Evolutionary conservation across 2,113 vertebrate species (phyloP).

Genomic region (Stictonetta naevosa): DNA sequence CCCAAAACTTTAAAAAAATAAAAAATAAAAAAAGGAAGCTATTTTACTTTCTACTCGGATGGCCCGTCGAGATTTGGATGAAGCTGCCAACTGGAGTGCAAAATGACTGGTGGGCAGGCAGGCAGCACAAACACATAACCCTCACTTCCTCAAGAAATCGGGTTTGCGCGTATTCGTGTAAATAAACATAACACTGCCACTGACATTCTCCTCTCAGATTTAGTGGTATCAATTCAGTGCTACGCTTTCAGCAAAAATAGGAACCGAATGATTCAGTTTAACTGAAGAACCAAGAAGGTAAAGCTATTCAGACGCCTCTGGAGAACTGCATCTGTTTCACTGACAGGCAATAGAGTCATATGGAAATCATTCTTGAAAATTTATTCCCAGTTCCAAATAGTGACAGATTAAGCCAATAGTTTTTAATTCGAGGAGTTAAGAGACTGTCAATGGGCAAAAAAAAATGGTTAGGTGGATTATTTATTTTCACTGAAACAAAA

Average conservation of each 20-base stretch:
- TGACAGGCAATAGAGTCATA: background rate
- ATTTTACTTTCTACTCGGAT: rapidly evolving
- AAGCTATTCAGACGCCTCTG: background rate
- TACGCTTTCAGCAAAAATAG: background rate
- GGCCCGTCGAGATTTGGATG: background rate
- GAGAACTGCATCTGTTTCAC: rapidly evolving
- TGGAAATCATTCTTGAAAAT: background rate
- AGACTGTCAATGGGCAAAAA: background rate
- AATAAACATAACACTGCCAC: background rate
- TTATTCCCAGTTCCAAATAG: background rate
- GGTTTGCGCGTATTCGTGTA: background rate
- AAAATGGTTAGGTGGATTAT: background rate
- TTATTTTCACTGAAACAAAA: background rate
- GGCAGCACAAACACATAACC: background rate
- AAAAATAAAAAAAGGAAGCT: background rate
- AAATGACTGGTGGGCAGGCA: background rate
- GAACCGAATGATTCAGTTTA: background rate
- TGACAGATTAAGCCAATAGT: background rate
- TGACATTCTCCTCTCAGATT: background rate
- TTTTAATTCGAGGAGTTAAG: background rate
- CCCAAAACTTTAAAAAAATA: background rate
- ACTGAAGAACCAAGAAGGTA: background rate
- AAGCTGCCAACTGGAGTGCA: background rate
- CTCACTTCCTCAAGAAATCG: background rate
- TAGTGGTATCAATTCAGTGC: background rate